Base-by-base conservation (phyloP, 2,888 invertebrate species). In the Orthonychiurus folsomi region DNA sequence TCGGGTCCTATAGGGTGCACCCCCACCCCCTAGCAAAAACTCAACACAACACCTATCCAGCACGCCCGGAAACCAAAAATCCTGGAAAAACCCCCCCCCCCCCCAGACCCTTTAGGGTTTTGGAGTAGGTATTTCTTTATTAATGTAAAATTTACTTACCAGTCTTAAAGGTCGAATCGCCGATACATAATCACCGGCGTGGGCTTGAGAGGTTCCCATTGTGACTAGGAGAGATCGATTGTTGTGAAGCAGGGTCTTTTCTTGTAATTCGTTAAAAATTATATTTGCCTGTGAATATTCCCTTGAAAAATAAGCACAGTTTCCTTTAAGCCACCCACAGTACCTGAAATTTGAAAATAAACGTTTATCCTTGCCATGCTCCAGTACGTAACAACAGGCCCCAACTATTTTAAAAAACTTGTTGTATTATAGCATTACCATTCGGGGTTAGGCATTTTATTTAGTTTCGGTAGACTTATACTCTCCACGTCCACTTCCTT, bases 401-500 rank as follows among this genome's bases (percentile, higher is more conserved):
- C n/a, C n/a, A n/a, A n/a, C n/a, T n/a, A n/a, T n/a, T n/a, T n/a
- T n/a, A n/a, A n/a, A n/a, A n/a, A n/a, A n/a, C n/a, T n/a, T n/a
- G n/a, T n/a, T n/a, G n/a, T n/a, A 37, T 18, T 25, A 52, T 20
- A 53, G 23, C 66, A 75, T 74, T 73, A 81, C 82, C 82, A 82
- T 57, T 81, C 80, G 69, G 78, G 75, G 60, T 75, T 76, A 23
- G 77, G 73, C 56, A 76, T 75, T 66, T 75, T 76, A 18, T 77
- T 75, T 18, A 77, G 73, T 74, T 82, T 83, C 73, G 84, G 84
- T 58, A 87, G 79, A 69, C 88, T 84, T 58, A 89, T 77, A 1
- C 86, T 82, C 74, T 86, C 84, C 0, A 90, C 86, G 77, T 90
- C 89, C 50, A 83, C 81, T 20, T 86, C 87, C 76, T 86, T 83